Evolutionary conservation across 2,888 invertebrate genomes (phyloP).

Genomic region (Elysia crispata): DNA sequence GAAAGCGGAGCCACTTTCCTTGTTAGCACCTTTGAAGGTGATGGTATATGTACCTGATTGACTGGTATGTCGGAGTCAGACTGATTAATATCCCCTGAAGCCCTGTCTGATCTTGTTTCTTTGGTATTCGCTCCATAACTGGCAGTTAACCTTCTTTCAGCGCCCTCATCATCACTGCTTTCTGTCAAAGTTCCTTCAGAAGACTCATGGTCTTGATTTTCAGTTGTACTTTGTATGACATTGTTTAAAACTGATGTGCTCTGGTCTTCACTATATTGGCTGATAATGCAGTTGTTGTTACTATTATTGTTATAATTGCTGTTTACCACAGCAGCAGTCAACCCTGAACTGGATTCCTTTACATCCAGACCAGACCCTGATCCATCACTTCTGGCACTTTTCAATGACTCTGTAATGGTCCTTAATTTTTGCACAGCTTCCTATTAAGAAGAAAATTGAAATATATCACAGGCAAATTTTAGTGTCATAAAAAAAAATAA

Average conservation of each 20-base stretch:
- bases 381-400: neutral
- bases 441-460: constrained; percentile 40
- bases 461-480: too few relatives aligned
- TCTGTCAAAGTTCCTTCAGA: constrained; percentile 43
- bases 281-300: neutral
- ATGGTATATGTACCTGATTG: neutral
- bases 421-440: constrained; percentile 46
- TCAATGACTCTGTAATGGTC: constrained; percentile 48
- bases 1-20: constrained; percentile 53
- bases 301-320: constrained; percentile 12
- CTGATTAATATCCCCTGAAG: too few relatives aligned
- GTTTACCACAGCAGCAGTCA: neutral
- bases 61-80: neutral
- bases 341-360: too few relatives aligned
- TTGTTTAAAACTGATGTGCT: neutral
- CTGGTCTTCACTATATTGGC: neutral
- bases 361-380: neutral
- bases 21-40: constrained; percentile 51
- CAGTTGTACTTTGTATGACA: neutral
- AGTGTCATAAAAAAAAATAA: too few relatives aligned
- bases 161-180: constrained; percentile 33
- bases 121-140: too few relatives aligned
- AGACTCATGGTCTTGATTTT: neutral
- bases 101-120: too few relatives aligned
- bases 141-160: too few relatives aligned